Conservation (phyloP, 2,113 vertebrate genomes). For the Ceuthmochares aereus region DNA sequence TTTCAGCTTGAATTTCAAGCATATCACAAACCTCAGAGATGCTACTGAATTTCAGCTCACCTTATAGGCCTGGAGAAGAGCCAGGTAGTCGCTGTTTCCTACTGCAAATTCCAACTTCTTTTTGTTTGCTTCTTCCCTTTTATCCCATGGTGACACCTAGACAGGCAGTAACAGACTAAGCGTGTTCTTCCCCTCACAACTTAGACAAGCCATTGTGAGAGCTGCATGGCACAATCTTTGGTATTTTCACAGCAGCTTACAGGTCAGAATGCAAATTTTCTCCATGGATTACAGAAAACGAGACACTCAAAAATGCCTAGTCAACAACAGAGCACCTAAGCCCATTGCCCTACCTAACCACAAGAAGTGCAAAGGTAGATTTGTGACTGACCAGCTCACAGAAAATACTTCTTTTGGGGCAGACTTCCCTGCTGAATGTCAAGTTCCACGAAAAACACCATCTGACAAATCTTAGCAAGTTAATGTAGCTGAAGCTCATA, state of each 20-base stretch:
- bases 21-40: background rate
- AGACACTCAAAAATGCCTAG: background rate
- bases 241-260: background rate
- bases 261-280: background rate
- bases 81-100: constrained; percentile 93
- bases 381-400: background rate
- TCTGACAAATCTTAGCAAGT: background rate
- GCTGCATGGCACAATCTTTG: background rate
- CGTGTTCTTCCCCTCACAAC: background rate
- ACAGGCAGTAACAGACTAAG: constrained; percentile 6
- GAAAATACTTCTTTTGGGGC: background rate
- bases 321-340: background rate
- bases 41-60: constrained; percentile 62
- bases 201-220: background rate
- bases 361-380: background rate
- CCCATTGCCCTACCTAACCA: background rate
- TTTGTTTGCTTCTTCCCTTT: constrained; percentile 92
- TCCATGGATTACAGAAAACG: background rate
- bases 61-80: constrained; percentile 93
- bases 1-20: background rate
- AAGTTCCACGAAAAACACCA: background rate
- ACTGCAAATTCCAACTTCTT: constrained; percentile 91
- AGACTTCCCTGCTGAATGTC: background rate
- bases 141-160: constrained; percentile 95
- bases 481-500: background rate